Base-by-base conservation (phyloP, 1,140 invertebrate species). In the Chironomus tepperi region DNA sequence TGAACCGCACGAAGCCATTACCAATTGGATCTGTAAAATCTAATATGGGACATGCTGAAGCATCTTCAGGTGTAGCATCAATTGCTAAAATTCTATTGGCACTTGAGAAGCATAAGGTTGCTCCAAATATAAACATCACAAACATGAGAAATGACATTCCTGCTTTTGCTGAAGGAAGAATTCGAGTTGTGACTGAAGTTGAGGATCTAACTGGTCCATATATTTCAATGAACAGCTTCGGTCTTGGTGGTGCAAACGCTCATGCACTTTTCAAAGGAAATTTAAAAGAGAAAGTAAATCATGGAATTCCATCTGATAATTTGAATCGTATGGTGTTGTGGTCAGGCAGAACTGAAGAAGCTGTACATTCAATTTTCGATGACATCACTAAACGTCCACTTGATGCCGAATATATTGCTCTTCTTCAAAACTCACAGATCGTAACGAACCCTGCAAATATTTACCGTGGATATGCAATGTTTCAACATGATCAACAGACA, bases 1-100 rank as follows among this genome's bases (percentile, higher is more conserved):
- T 85, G 21, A 87, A 87, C 5, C 84, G 90, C 18, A 84, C 78
- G 0, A 84, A 82, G 1, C 93, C 95, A 0, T 83, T 98, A 0
- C 81, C 87, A 34, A 91, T 98, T 77, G 96, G 96, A 5, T 94
- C 95, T 0, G 86, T 96, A 0, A 98, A 98, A 80, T 95, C 95
- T 0, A 98, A 97, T 82, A 86, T 97, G 79, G 97, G 97, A 0
- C 97, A 98, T 81, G 88, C 92, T 0, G 97, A 98, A 82, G 91
- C 94, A 7, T 91, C 92, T 1, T 96, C 94, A 42, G 95, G 95
- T 75, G 82, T 94, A 0, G 94, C 92, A 80, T 91, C 93, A 1
- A 78, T 97, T 47, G 88, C 90, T 6, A 97, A 97, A 84, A 90
- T 94, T 77, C 80, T 79, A 43, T 84, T 95, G 65, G 88, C 91